Percentiles rank a stretch among this genome's conserved stretches.
These are phyloP conservation scores for Lophochroa leadbeateri DNA, from an alignment of 2,113 vertebrate genomes.

Conservation along the genomic window DNA sequence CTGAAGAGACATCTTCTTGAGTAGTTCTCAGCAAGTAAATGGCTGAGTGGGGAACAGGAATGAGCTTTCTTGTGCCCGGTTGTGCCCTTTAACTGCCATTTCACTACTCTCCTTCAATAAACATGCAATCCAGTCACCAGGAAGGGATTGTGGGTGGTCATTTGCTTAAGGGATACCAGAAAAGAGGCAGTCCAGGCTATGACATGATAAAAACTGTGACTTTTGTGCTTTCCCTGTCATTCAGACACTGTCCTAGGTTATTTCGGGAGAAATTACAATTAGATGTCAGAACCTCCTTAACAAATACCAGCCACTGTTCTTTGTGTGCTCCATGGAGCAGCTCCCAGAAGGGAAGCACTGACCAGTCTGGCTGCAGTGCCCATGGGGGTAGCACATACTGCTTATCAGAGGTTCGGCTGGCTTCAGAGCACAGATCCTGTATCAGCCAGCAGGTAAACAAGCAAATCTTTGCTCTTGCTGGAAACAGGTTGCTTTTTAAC, in stretches of 20 bases:
- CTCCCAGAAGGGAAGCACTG: neutral
- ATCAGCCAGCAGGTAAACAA: constrained; percentile 28
- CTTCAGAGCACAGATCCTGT: neutral
- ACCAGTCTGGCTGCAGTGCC: neutral
- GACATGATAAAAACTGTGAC: neutral
- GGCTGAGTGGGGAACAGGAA: neutral
- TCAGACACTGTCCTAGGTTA: neutral
- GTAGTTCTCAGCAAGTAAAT: neutral
- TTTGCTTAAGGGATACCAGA: neutral
- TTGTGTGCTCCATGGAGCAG: neutral
- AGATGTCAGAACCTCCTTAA: neutral
- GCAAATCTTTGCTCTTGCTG: neutral
- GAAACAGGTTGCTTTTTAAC: constrained; percentile 56
- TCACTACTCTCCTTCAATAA: neutral
- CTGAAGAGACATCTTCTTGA: neutral
- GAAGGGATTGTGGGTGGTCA: neutral
- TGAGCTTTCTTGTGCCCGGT: neutral
- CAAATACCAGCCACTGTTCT: neutral
- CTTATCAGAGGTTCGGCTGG: neutral
- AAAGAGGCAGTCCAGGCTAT: neutral
- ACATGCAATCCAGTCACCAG: neutral
- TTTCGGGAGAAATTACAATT: neutral
- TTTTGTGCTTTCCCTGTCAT: neutral
- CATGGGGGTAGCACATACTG: neutral
- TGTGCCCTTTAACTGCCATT: neutral